phyloP scores from a whole-genome alignment of 2,113 vertebrate species.

The Elachura formosa region DNA sequence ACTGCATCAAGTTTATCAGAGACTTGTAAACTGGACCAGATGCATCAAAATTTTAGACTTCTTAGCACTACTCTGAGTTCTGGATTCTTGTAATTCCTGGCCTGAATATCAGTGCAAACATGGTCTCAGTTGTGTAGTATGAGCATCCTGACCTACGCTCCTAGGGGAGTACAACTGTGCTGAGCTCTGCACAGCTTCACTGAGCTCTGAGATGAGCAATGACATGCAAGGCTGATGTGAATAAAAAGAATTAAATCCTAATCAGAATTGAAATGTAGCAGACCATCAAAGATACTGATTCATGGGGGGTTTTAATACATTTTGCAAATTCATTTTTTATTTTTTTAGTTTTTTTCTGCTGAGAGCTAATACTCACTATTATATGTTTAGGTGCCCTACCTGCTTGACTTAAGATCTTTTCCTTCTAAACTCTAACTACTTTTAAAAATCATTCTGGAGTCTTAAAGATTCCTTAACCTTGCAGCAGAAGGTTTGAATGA shows the following conservation, averaged over 20 bases:
- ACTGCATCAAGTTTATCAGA: neutral
- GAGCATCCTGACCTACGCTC: neutral
- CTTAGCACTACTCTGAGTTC: neutral
- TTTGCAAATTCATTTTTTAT: no score
- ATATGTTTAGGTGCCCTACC: neutral
- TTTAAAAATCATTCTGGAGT: neutral
- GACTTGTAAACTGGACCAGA: neutral
- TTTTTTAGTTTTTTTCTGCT: neutral
- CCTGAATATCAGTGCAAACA: fast-evolving
- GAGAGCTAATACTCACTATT: neutral
- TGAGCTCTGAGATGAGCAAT: neutral
- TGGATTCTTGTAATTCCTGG: neutral
- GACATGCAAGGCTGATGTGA: neutral
- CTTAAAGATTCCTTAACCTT: neutral
- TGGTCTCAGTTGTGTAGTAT: neutral
- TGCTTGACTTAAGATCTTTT: neutral
- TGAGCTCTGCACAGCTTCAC: fast-evolving
- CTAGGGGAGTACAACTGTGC: neutral
- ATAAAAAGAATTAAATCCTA: neutral
- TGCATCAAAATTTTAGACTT: neutral
- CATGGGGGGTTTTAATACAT: no score
- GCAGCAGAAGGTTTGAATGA: neutral
- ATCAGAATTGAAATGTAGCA: neutral
- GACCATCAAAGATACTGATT: neutral
- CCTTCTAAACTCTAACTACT: neutral